phyloP scores from a whole-genome alignment of 2,797 vertebrate species.

The Ctenochaetus hawaiiensis region DNA sequence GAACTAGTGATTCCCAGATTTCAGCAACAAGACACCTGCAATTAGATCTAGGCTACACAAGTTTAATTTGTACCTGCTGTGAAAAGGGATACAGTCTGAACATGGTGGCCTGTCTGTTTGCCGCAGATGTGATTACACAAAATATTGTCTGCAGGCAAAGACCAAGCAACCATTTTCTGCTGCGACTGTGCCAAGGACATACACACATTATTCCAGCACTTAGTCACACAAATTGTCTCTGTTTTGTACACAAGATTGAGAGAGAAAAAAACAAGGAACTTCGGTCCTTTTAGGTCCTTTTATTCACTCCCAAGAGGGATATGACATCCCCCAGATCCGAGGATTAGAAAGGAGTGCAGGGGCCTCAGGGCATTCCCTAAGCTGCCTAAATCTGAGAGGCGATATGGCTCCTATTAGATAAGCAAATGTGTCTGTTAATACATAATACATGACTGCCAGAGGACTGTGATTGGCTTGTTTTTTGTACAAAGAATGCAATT shows the following conservation, averaged over 20 bases:
- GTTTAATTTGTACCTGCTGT: conserved; percentile 44
- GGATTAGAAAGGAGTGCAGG: conserved; percentile 58
- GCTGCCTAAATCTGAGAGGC: conserved; percentile 67
- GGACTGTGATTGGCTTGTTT: conserved; percentile 59
- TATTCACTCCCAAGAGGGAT: conserved; percentile 58
- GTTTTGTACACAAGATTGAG: conserved; percentile 47
- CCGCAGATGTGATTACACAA: conserved; percentile 55
- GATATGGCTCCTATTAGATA: conserved; percentile 79
- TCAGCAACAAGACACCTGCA: conserved; percentile 47
- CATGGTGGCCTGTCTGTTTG: conserved; percentile 45
- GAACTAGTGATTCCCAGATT: conserved; percentile 34
- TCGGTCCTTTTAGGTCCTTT: conserved; percentile 46
- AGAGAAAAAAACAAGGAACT: conserved; percentile 39
- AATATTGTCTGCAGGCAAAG: conserved; percentile 48
- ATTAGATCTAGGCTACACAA: conserved; percentile 13
- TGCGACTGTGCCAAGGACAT: conserved; percentile 39
- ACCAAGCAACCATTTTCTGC: conserved; percentile 41
- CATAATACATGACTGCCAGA: conserved; percentile 67
- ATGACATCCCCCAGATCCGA: conserved; percentile 64
- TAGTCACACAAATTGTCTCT: conserved; percentile 60
- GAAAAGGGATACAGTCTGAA: conserved; percentile 19
- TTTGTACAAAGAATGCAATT: conserved; percentile 39
- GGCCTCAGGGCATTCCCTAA: conserved; percentile 62
- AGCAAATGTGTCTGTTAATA: conserved; percentile 74
- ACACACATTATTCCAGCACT: conserved; percentile 50